Conservation (phyloP, 2,797 vertebrate species). For the Gila robusta region DNA sequence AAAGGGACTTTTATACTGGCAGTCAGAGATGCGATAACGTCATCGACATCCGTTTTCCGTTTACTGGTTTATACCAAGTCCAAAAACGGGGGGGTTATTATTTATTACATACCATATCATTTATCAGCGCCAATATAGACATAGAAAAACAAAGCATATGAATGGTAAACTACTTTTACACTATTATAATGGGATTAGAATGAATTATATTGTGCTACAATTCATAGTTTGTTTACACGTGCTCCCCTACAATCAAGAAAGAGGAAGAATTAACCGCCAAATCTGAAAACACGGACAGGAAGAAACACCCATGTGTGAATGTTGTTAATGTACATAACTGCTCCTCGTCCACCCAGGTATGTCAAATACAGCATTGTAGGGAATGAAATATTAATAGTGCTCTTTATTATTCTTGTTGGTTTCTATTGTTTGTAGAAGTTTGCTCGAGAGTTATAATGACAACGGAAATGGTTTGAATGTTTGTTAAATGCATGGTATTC, state of each 20-base stretch:
- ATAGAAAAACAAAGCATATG: not conserved
- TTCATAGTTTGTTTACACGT: not conserved
- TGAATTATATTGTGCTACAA: not conserved
- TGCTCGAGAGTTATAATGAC: not conserved
- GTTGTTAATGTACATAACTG: not conserved
- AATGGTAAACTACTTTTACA: accelerated
- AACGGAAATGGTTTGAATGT: not conserved
- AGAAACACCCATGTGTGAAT: not conserved
- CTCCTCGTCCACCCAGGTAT: not conserved
- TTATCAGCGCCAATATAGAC: too few species aligned
- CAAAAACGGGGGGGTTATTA: not conserved
- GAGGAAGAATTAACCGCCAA: constrained; percentile 35
- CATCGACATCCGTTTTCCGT: not conserved
- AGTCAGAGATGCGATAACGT: not conserved
- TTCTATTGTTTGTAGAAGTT: not conserved
- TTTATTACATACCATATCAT: not conserved
- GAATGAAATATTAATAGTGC: not conserved
- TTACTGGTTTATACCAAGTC: constrained; percentile 30
- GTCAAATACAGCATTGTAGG: not conserved
- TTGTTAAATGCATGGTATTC: not conserved
- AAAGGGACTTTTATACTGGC: constrained; percentile 1
- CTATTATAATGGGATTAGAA: not conserved
- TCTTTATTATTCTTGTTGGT: not conserved
- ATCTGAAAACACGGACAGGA: constrained; percentile 31
- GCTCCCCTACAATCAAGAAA: not conserved